phyloP scores from a whole-genome alignment of 2,797 vertebrate species.

The Fistularia commersonii region DNA sequence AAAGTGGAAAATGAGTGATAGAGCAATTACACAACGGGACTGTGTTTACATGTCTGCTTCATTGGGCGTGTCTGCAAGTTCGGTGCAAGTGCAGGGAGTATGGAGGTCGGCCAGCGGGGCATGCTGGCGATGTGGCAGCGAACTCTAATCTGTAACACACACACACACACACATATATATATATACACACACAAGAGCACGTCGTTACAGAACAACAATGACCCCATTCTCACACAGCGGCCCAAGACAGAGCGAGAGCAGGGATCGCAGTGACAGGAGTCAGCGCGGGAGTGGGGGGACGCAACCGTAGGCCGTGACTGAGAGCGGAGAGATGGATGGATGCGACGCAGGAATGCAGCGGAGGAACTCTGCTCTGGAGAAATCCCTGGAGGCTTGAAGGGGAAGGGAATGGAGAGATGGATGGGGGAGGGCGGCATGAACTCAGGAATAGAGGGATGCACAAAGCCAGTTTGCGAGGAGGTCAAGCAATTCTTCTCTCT shows the following conservation, averaged over 20 bases:
- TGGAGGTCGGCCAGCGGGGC: constrained; percentile 45
- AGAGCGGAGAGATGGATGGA: constrained; percentile 48
- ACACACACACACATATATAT: constrained; percentile 12
- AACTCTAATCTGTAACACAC: constrained; percentile 30
- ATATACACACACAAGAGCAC: constrained; percentile 25
- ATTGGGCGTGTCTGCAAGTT: constrained; percentile 4
- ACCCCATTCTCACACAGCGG: constrained; percentile 74
- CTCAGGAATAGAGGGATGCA: constrained; percentile 21
- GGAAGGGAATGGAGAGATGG: constrained; percentile 36
- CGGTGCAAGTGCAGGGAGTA: constrained; percentile 7
- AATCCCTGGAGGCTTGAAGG: constrained; percentile 55
- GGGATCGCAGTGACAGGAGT: constrained; percentile 71
- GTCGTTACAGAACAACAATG: constrained; percentile 70
- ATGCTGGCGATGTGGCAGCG: constrained; percentile 29
- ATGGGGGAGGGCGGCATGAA: constrained; percentile 13
- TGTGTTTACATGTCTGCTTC: constrained; percentile 6
- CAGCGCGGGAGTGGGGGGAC: constrained; percentile 42
- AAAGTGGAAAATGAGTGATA: background rate
- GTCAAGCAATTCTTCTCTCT: constrained; percentile 44
- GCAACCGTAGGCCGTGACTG: constrained; percentile 49
- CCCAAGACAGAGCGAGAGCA: constrained; percentile 65
- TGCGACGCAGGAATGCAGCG: constrained; percentile 42
- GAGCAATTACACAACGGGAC: background rate
- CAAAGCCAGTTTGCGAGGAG: constrained; percentile 45
- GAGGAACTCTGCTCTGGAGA: constrained; percentile 25